Percentiles rank a stretch among this genome's conserved stretches.
These are phyloP conservation scores for Brachypodius melanocephalos DNA, from an alignment of 2,113 vertebrate genomes.

Conservation along the genomic window DNA sequence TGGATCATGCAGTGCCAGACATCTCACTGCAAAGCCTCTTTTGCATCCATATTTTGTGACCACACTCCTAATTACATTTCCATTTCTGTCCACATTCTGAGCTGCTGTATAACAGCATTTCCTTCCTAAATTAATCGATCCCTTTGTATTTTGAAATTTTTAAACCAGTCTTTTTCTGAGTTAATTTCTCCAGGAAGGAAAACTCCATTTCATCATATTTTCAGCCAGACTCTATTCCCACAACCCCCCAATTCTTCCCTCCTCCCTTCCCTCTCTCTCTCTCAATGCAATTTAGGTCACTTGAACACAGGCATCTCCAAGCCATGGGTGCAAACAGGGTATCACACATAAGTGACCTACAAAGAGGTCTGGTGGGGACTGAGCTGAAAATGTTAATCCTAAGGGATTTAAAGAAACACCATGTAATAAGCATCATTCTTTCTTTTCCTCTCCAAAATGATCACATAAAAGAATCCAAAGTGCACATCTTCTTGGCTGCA, in stretches of 20 bases:
- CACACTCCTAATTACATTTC: neutral
- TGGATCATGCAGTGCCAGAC: neutral
- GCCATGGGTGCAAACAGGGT: neutral
- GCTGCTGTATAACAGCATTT: neutral
- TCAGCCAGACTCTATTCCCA: neutral
- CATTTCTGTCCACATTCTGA: neutral
- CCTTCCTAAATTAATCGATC: neutral
- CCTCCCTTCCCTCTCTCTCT: neutral
- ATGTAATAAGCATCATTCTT: neutral
- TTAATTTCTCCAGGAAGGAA: neutral
- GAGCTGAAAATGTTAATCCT: neutral
- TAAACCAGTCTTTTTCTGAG: neutral
- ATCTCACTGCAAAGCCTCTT: neutral
- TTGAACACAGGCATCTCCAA: conserved; percentile 17
- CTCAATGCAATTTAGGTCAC: conserved; percentile 41
- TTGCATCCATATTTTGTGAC: neutral
- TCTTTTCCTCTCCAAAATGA: neutral
- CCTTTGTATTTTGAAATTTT: neutral
- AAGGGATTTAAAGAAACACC: conserved; percentile 24
- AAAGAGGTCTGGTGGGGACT: neutral
- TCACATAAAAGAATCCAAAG: neutral
- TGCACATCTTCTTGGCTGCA: neutral
- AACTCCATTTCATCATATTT: neutral
- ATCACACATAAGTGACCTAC: conserved; percentile 15
- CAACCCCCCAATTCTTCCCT: neutral